Base-by-base conservation (phyloP, 2,113 vertebrate genomes). In the Apaloderma vittatum region DNA sequence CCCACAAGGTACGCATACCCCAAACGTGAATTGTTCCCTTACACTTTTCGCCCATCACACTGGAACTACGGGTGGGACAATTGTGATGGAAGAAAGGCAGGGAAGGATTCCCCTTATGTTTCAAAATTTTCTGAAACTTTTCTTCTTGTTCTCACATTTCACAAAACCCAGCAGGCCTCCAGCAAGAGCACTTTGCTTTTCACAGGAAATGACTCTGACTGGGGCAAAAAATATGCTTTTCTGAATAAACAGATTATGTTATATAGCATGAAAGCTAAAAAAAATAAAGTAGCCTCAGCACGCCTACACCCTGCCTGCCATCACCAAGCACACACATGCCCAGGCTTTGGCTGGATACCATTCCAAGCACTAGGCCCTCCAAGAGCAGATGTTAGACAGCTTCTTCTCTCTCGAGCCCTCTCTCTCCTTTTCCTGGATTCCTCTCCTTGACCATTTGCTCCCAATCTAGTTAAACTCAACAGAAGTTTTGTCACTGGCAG, bases 181-280 rank as follows among this genome's bases (percentile, higher is more conserved):
- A 88, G 73, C 43, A 75, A 84, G 22, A 95, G 37, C 83, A 74
- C 85, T 82, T 84, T 37, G 80, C 86, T 93, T 93, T 90, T 88
- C 97, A 97, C 1, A 74, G 97, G 97, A 98, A 98, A 96, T 97
- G 19, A 97, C 88, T 98, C 97, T 93, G 90, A 93, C 63, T 76
- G 80, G 80, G 91, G 93, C 58, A 97, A 95, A 40, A 93, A 97
- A 91, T 72, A 90, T 71, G 86, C 92, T 98, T 96, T 98, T 96
- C 88, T 95, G 91, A 97, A 95, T 84, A 93, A 97, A 95, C 76
- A 36, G 45, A 92, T 93, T 89, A 91, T 94, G 81, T 97, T 98
- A 92, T 96, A 86, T 45, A 94, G 94, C 83, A 72, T 86, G 88
- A 95, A 95, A 95, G 61, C 52, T 89, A 68, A 81, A 34, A 81